Evolutionary conservation across 2,797 vertebrate species (phyloP), one percentile per base, ranked within the genome.

Genomic region (Labeo calbasu): DNA sequence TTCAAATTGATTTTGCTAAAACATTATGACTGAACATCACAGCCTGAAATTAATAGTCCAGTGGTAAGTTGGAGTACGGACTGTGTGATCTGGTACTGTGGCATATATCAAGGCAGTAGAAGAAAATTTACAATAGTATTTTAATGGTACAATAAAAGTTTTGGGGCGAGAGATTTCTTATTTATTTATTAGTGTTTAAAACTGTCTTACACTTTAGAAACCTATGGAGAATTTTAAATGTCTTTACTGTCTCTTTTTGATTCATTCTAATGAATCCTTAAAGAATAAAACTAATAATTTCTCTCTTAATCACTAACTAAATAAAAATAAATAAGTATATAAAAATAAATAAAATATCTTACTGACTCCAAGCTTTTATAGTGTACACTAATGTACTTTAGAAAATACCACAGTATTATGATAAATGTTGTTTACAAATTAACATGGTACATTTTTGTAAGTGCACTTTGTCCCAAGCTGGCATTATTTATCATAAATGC

Each of bases 1-100:
- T 40, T 55, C 43, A 55, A 79, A 80, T 66, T 36, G 48, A 69
- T 80, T 80, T 23, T 25, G 32, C 43, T 28, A 21, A 63, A 32
- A 36, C 28, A 25, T 80, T 55, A 68, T 28, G 57, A 63, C n/a
- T 77, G 57, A 13, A 61, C 36, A 59, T 59, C 13, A 59, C 36
- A 59, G 21, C 0, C 15, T 12, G 28, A 53, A 14, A 75, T n/a
- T 63, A 77, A 77, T 23, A 57, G 11, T 2, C 2, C 8, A 32
- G 12, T 32, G 13, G 72, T 23, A 40, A 75, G 17, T 32, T 55
- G 23, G 48, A 51, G 4, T 0, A 36, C 2, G 9, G 28, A 75
- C 19, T 75, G 32, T 23, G 11, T 23, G 21, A 43, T 55, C 19
- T 36, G 7, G 48, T 8, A 43, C 3, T 36, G 13, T 9, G 51